A percentile compares a stretch with the other conserved stretches of the same genome.
These are phyloP conservation scores for Tachypleus tridentatus DNA, from an alignment of 1,140 invertebrate species.

Conservation along the genomic window DNA sequence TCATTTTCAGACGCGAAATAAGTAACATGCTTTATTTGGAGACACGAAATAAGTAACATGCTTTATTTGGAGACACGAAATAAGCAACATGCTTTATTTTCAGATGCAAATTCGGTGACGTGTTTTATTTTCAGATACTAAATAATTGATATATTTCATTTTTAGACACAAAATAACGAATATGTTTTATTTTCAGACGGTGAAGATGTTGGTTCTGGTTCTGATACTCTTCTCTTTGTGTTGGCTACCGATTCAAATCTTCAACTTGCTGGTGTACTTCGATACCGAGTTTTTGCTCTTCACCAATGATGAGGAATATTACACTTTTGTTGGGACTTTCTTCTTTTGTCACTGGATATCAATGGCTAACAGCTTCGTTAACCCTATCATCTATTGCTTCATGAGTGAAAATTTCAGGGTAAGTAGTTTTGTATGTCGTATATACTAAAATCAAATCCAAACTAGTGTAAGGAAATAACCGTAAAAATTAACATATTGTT, in stretches of 20 bases:
- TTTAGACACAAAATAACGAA: no score
- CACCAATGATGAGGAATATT: conserved; percentile 27
- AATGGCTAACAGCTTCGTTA: conserved; percentile 64
- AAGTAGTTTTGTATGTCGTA: conserved; percentile 31
- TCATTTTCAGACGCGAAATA: no score
- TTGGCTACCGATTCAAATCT: conserved; percentile 41
- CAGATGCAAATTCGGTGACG: no score
- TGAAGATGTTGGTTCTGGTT: conserved; percentile 44
- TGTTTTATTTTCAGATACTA: no score
- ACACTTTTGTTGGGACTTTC: conserved; percentile 31
- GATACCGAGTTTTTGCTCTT: conserved; percentile 21
- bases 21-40: no score
- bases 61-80: no score
- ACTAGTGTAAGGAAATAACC: no score
- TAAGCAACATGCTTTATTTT: no score
- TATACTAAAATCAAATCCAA: no score
- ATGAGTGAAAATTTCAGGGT: conserved; percentile 73
- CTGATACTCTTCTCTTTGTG: conserved; percentile 41
- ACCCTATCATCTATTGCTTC: conserved; percentile 77
- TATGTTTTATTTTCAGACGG: conserved; percentile 32
- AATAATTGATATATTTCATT: no score
- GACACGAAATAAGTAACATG: no score
- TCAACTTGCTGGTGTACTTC: conserved; percentile 31
- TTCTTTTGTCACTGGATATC: conserved; percentile 42
- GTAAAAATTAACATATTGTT: no score